Percentiles rank a stretch among this genome's conserved stretches.
Conservation (phyloP, 2,113 vertebrate species). For the Miniopterus natalensis region DNA sequence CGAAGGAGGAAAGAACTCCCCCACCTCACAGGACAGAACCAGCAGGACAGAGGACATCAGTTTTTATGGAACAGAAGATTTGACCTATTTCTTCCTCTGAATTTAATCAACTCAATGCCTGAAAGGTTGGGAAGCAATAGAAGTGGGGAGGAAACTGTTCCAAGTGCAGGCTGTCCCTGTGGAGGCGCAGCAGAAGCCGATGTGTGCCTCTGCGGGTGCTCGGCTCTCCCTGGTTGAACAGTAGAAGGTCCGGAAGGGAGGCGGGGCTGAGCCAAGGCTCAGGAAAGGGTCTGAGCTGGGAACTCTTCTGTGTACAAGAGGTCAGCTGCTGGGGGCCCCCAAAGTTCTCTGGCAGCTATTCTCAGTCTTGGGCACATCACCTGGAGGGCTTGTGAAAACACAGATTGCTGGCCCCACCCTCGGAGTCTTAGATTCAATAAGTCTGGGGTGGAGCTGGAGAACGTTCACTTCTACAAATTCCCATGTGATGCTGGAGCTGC, state of each 20-base stretch:
- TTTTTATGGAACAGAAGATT: slow-evolving; percentile 50
- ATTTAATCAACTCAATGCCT: slow-evolving; percentile 76
- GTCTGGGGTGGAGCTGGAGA: background rate
- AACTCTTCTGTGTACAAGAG: background rate
- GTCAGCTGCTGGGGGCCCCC: background rate
- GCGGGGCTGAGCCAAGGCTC: background rate
- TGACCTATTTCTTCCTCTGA: slow-evolving; percentile 72
- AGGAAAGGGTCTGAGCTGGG: background rate
- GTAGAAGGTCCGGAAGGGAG: background rate
- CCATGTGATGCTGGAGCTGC: background rate
- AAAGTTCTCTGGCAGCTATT: background rate
- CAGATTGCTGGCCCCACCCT: background rate
- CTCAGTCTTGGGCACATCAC: background rate
- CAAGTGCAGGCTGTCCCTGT: slow-evolving; percentile 32
- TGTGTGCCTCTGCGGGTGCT: background rate
- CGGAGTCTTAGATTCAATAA: background rate
- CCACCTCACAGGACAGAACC: background rate
- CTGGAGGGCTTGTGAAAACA: background rate
- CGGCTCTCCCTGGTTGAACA: background rate
- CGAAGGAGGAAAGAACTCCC: background rate
- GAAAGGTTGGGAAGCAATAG: slow-evolving; percentile 59
- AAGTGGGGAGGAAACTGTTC: slow-evolving; percentile 14
- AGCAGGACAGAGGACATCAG: slow-evolving; percentile 40
- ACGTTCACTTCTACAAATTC: background rate
- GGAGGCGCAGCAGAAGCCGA: background rate